Percentiles rank a stretch among this genome's conserved stretches.
Evolutionary conservation across 1,140 invertebrate species (phyloP).

Genomic region (Drosophila funebris): DNA sequence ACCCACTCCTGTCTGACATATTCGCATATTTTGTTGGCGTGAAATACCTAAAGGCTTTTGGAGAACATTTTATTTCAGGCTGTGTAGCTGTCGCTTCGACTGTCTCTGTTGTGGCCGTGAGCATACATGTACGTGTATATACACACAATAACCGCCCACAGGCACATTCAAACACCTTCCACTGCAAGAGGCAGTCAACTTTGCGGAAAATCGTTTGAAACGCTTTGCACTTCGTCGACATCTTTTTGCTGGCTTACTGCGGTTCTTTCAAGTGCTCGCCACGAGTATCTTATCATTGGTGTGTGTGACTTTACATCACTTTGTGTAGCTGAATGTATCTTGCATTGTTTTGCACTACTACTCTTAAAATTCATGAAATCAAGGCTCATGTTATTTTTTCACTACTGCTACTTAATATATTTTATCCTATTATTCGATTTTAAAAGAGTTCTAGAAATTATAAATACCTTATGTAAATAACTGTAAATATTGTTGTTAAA

Average conservation of each 20-base stretch:
- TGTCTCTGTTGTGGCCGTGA: constrained; percentile 69
- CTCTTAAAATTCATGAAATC: constrained; percentile 15
- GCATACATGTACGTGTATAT: constrained; percentile 46
- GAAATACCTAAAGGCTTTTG: constrained; percentile 78
- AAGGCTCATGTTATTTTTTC: too few relatives aligned
- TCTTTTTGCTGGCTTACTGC: constrained; percentile 59
- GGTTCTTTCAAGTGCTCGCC: constrained; percentile 47
- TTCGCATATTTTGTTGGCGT: constrained; percentile 73
- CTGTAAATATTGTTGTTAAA: too few relatives aligned
- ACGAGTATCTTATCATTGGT: constrained; percentile 10
- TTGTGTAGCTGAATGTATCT: constrained; percentile 17
- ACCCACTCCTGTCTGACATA: constrained; percentile 47
- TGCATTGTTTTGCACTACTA: constrained; percentile 63
- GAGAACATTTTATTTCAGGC: constrained; percentile 72
- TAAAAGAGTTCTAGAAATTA: too few relatives aligned
- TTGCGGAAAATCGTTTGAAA: constrained; percentile 82
- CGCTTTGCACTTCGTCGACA: constrained; percentile 80
- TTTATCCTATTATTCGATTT: too few relatives aligned
- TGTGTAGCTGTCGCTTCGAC: constrained; percentile 26
- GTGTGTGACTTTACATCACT: constrained; percentile 8
- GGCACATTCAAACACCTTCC: constrained; percentile 71
- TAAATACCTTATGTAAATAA: too few relatives aligned
- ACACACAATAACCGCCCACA: constrained; percentile 33
- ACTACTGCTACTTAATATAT: too few relatives aligned
- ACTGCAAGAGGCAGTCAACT: constrained; percentile 78